A percentile compares a stretch with the other conserved stretches of the same genome.
These are phyloP conservation scores for Leptinotarsa defecta DNA, from an alignment of 1,140 invertebrate species.

Conservation along the genomic window DNA sequence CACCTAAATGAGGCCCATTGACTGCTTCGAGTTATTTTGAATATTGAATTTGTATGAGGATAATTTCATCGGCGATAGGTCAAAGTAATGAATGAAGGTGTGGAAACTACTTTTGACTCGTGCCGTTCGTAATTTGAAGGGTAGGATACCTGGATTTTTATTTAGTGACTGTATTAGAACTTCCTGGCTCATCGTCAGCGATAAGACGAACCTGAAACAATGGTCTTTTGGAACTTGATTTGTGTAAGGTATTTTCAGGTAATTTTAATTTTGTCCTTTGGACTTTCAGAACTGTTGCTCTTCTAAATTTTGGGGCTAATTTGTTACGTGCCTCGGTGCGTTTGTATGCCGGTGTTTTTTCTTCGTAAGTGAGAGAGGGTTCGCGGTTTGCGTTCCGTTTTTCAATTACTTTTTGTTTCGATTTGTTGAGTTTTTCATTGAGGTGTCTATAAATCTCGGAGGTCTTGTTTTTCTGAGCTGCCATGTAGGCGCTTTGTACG, in stretches of 20 bases:
- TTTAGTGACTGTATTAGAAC: background rate
- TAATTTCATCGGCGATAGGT: no score
- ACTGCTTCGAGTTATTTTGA: no score
- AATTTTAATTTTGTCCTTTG: background rate
- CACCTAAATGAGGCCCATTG: no score
- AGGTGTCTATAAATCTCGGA: no score
- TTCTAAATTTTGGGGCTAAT: background rate
- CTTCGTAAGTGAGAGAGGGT: no score
- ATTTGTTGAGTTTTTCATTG: no score
- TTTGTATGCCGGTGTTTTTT: background rate
- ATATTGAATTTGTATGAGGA: no score
- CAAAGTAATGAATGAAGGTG: background rate
- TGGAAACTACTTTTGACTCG: background rate
- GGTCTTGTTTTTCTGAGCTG: no score
- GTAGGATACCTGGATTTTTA: background rate
- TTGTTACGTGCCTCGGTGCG: background rate
- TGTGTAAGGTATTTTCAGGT: background rate
- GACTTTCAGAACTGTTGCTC: background rate
- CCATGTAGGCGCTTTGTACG: no score
- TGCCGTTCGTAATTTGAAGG: background rate
- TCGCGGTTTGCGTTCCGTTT: no score
- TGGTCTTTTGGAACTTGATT: background rate
- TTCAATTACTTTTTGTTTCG: no score
- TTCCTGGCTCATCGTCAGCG: background rate
- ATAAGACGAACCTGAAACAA: background rate